Percentiles rank a stretch among this genome's conserved stretches.
Conservation (phyloP, 2,888 invertebrate genomes). For the Ormyrus labotus region DNA sequence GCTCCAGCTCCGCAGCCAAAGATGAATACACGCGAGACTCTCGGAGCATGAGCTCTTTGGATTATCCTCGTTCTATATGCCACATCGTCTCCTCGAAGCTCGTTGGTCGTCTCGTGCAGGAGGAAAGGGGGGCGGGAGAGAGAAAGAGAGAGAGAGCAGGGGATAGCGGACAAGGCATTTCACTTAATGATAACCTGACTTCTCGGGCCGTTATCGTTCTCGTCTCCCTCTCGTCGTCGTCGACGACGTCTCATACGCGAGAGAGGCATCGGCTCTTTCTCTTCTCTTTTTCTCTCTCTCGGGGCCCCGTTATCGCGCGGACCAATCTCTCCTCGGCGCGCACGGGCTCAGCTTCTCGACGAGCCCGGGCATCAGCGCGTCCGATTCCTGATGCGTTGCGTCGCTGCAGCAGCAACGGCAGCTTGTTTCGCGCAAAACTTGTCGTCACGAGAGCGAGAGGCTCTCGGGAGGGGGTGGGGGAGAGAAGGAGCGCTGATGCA, state of each 20-base stretch:
- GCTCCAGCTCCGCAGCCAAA: conserved; percentile 6
- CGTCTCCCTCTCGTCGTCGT: conserved; percentile 59
- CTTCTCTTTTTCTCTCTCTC: conserved; percentile 53
- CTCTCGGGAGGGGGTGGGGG: background rate
- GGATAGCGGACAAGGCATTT: conserved; percentile 75
- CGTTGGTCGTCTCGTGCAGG: background rate
- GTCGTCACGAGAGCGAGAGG: conserved; percentile 14
- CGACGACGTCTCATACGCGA: conserved; percentile 47
- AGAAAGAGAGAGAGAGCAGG: conserved; percentile 60
- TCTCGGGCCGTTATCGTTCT: conserved; percentile 59
- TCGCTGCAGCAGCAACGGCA: conserved; percentile 1
- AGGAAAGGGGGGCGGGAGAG: background rate
- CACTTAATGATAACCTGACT: conserved; percentile 75
- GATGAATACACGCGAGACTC: conserved; percentile 38
- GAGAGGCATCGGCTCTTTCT: conserved; percentile 55
- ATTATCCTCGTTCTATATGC: conserved; percentile 60
- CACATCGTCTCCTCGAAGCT: conserved; percentile 24
- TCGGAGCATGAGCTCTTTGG: conserved; percentile 39
- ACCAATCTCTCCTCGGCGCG: conserved; percentile 63
- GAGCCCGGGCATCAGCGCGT: conserved; percentile 10
- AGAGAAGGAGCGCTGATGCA: conserved; percentile 30
- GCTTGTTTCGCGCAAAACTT: conserved; percentile 56
- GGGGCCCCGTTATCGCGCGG: conserved; percentile 63
- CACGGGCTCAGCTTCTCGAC: conserved; percentile 11
- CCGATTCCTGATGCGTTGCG: conserved; percentile 46